A percentile compares a stretch with the other conserved stretches of the same genome.
These are phyloP conservation scores for Danio rerio DNA, from an alignment of 2,113 vertebrate genomes.

Conservation along the genomic window DNA sequence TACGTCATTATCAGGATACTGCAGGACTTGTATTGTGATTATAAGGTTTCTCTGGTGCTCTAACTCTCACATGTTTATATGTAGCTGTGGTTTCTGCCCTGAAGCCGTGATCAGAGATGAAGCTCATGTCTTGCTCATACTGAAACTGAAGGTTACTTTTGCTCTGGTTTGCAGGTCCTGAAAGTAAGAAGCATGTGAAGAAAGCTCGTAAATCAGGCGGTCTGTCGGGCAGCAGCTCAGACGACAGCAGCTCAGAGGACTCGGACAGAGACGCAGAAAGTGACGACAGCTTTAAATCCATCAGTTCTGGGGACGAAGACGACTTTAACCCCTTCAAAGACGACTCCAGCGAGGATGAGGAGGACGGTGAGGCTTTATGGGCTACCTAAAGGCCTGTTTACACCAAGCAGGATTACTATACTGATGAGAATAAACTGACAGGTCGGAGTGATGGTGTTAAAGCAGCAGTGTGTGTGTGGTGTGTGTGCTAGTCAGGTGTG, in stretches of 20 bases:
- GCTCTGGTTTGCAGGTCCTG: constrained; percentile 77
- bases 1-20: too few relatives aligned
- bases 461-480: too few relatives aligned
- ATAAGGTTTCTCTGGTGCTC: too few relatives aligned
- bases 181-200: constrained; percentile 86
- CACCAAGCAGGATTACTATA: too few relatives aligned
- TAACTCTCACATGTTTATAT: background rate
- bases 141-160: background rate
- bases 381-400: too few relatives aligned
- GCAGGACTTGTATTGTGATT: too few relatives aligned
- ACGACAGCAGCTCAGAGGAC: constrained; percentile 81
- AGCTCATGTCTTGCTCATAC: background rate
- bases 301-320: constrained; percentile 91
- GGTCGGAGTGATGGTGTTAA: too few relatives aligned
- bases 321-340: constrained; percentile 98
- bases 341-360: constrained; percentile 91
- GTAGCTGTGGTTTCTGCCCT: background rate
- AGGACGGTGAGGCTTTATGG: constrained; percentile 84
- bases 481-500: too few relatives aligned
- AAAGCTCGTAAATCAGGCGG: constrained; percentile 87
- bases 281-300: constrained; percentile 91
- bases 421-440: too few relatives aligned
- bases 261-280: constrained; percentile 83
- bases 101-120: background rate
- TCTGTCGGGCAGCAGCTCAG: constrained; percentile 91